Evolutionary conservation across 2,797 vertebrate species (phyloP), one percentile per base, ranked within the genome.

Genomic region (Fistularia tabacaria): DNA sequence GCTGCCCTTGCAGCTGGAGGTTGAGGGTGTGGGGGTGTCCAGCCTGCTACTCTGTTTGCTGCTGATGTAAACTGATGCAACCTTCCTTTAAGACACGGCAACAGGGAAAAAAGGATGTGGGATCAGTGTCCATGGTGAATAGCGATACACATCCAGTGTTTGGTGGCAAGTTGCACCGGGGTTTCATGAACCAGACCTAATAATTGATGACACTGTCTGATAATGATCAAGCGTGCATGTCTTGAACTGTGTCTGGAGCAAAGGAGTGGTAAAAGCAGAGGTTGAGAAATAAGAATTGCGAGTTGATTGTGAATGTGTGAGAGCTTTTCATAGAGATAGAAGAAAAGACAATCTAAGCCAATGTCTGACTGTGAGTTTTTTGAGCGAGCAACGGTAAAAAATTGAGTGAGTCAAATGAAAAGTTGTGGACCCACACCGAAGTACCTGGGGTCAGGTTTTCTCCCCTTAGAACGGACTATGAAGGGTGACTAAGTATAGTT

Each of bases 1-100:
- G 36, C 41, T 65, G 60, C 53, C 64, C 68, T 66, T 52, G 46
- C 60, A 58, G 69, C 59, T 66, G 69, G 46, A 7, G 10, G 10
- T 14, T 46, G 58, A 43, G 71, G 59, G 53, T 48, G 48, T 12
- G 51, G n/a, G 49, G 74, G 73, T 56, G 78, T 80, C 82, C 73
- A 71, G 66, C 49, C 45, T 73, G 64, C 66, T 71, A 77, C 75
- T 69, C 76, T 70, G 56, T 62, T 69, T 76, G 66, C 51, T 45
- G 82, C 77, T 89, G 87, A 90, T 80, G 86, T 80, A 90, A 90
- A 81, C 68, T 85, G 82, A 86, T 80, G 87, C 82, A 89, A 90
- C 76, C 56, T 83, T 82, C 66, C 73, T 75, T 67, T 62, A 83
- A 84, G 64, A 85, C 79, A 84, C 81, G 74, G 75, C 82, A 88